Percentiles rank a stretch among this genome's conserved stretches.
phyloP scores from a whole-genome alignment of 2,888 invertebrate species.

The Tinea pellionella region DNA sequence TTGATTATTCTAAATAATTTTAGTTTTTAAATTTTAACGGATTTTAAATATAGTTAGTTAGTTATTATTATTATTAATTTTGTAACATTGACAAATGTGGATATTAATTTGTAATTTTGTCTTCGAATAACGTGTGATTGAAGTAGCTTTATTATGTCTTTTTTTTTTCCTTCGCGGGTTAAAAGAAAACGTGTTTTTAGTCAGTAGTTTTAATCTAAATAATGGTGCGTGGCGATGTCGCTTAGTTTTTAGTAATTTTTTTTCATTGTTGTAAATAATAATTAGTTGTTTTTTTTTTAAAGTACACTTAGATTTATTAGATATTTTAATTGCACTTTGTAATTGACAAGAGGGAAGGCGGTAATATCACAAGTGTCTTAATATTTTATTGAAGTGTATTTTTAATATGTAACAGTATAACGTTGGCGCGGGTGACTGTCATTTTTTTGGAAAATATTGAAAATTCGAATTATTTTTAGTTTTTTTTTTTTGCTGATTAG shows the following conservation, averaged over 20 bases:
- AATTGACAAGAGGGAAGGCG: too few species aligned
- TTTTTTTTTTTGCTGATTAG: too few species aligned
- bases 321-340: background rate
- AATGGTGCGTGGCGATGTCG: conserved; percentile 6
- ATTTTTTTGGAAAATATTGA: background rate
- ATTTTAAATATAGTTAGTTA: too few species aligned
- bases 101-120: background rate
- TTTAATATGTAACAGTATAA: too few species aligned
- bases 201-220: background rate
- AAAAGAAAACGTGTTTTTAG: background rate
- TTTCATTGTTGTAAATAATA: background rate
- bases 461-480: too few species aligned
- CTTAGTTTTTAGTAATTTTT: background rate
- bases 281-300: background rate
- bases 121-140: background rate
- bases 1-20: background rate
- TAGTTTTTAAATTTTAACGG: background rate
- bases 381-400: too few species aligned
- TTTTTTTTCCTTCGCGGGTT: background rate
- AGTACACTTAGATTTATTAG: background rate
- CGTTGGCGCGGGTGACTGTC: background rate
- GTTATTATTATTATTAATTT: background rate
- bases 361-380: too few species aligned
- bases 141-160: too few species aligned
- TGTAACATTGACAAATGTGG: background rate